Percentiles rank a stretch among this genome's conserved stretches.
phyloP scores from a whole-genome alignment of 2,888 invertebrate species.

The Ophion ventricosus region DNA sequence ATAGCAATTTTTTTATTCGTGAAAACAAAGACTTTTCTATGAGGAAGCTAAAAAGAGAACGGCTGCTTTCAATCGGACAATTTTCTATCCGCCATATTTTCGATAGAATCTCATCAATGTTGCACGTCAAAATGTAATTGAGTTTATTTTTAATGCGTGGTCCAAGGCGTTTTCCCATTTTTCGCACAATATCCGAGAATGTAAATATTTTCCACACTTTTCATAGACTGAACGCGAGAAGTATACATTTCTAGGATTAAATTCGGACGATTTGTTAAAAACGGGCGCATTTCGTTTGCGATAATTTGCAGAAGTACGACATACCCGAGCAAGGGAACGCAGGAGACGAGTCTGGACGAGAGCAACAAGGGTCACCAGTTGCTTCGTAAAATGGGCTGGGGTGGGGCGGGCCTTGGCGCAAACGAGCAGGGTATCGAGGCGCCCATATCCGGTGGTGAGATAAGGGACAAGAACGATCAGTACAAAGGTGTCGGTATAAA shows the following conservation, averaged over 20 bases:
- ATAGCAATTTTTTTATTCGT: too few relatives aligned
- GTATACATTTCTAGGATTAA: neutral
- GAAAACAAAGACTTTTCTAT: too few relatives aligned
- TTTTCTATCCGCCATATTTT: too few relatives aligned
- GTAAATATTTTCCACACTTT: too few relatives aligned
- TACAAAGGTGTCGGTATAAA: conserved; percentile 98
- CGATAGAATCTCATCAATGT: too few relatives aligned
- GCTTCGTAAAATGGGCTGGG: conserved; percentile 99
- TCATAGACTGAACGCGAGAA: neutral
- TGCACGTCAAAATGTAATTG: too few relatives aligned
- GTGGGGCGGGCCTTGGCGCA: conserved; percentile 96
- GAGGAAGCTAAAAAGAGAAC: too few relatives aligned
- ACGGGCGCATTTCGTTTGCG: conserved; percentile 48
- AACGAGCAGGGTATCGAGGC: conserved; percentile 98
- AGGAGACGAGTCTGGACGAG: conserved; percentile 89
- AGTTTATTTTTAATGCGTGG: too few relatives aligned
- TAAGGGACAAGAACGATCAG: conserved; percentile 95
- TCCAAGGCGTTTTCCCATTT: too few relatives aligned
- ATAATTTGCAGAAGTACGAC: conserved; percentile 69
- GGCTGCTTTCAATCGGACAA: too few relatives aligned
- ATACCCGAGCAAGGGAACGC: conserved; percentile 83
- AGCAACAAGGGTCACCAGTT: conserved; percentile 98
- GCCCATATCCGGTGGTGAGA: conserved; percentile 96
- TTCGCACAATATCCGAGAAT: too few relatives aligned
- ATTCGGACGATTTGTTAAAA: neutral